A percentile compares a stretch with the other conserved stretches of the same genome.
These are phyloP conservation scores for Osmerus eperlanus DNA, from an alignment of 2,113 vertebrate species.

Conservation along the genomic window DNA sequence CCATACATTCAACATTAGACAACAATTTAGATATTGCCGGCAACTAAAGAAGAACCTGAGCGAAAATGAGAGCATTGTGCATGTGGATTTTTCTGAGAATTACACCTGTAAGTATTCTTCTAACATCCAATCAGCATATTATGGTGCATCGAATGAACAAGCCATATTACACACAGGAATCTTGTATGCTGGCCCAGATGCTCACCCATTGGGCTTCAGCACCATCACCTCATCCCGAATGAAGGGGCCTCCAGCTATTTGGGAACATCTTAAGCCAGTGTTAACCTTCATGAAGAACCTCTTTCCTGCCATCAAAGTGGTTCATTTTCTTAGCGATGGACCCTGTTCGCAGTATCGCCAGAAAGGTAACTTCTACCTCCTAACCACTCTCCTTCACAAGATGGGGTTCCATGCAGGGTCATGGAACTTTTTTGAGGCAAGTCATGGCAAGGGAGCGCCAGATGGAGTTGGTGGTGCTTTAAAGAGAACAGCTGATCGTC, in stretches of 20 bases:
- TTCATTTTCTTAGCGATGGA: constrained; percentile 24
- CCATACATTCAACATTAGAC: constrained; percentile 1
- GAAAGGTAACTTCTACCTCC: constrained; percentile 6
- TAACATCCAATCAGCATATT: neutral
- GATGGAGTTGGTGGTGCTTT: constrained; percentile 27
- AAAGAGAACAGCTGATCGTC: constrained; percentile 24
- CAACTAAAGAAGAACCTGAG: neutral
- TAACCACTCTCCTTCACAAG: constrained; percentile 15
- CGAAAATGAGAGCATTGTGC: neutral
- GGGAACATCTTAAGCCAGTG: neutral
- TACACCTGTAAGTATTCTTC: neutral
- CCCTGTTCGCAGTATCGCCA: constrained; percentile 14
- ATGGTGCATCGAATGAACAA: neutral
- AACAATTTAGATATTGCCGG: neutral
- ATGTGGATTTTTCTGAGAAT: neutral
- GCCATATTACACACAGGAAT: neutral
- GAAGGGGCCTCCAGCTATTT: neutral
- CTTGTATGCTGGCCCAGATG: neutral
- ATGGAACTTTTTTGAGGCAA: constrained; percentile 26
- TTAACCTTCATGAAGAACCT: neutral
- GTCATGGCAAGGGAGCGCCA: constrained; percentile 28
- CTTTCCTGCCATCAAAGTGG: neutral
- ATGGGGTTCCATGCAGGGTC: constrained; percentile 16
- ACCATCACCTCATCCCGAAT: neutral
- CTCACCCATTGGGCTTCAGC: neutral